These are phyloP conservation scores for Mola mola DNA, from an alignment of 2,113 vertebrate species.

Conservation along the genomic window DNA sequence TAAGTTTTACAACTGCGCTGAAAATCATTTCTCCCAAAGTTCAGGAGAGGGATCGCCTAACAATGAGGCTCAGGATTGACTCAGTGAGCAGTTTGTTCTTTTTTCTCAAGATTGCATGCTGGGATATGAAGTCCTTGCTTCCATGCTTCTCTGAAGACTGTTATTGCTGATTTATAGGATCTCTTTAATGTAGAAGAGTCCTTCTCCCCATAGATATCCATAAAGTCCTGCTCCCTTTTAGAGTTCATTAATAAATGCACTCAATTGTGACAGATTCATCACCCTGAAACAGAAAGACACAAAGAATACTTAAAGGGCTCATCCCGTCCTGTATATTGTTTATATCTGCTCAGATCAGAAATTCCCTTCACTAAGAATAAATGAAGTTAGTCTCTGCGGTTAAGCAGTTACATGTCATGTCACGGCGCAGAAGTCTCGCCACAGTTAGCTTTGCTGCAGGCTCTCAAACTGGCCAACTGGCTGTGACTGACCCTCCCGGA, in stretches of 20 bases:
- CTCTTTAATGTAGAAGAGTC: conserved; percentile 47
- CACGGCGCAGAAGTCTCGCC: background rate
- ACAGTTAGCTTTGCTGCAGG: background rate
- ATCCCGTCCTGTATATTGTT: background rate
- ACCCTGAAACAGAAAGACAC: conserved; percentile 52
- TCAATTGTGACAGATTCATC: conserved; percentile 35
- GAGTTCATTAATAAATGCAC: conserved; percentile 50
- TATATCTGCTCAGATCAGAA: conserved; percentile 3
- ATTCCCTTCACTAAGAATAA: background rate
- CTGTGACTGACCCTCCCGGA: conserved; percentile 65
- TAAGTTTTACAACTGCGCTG: conserved; percentile 41
- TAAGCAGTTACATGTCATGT: too few relatives aligned
- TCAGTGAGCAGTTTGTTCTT: conserved; percentile 17
- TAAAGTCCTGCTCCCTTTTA: conserved; percentile 34
- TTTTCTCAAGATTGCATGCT: conserved; percentile 55
- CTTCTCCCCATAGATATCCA: conserved; percentile 19
- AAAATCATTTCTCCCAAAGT: conserved; percentile 18
- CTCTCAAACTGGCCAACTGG: conserved; percentile 45
- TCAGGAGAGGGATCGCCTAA: conserved; percentile 19
- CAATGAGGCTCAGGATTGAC: conserved; percentile 8
- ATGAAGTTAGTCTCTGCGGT: background rate
- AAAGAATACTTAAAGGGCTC: conserved; percentile 62
- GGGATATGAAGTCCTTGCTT: conserved; percentile 26
- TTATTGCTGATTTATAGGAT: conserved; percentile 79
- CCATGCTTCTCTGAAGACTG: conserved; percentile 32